Evolutionary conservation across 2,888 invertebrate species (phyloP).

Genomic region (Brassicogethes aeneus): DNA sequence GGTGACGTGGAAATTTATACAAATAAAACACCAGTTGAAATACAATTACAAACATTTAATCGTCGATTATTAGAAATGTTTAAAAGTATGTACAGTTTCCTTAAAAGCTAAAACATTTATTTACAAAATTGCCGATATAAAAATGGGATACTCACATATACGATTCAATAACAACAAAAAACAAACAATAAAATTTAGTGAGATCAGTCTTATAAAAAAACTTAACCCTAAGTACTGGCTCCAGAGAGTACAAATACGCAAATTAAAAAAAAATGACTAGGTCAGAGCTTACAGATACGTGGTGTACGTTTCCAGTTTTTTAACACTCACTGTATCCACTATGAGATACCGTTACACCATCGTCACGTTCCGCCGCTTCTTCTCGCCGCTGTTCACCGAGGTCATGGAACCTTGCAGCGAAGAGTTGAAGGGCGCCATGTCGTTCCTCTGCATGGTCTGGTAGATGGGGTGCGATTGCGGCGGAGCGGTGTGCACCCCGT

Average conservation of each 20-base stretch:
- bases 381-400: slow-evolving; percentile 48
- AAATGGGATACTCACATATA: neutral
- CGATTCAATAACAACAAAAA: slow-evolving; percentile 2
- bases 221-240: slow-evolving; percentile 21
- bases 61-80: neutral
- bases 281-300: slow-evolving; percentile 11
- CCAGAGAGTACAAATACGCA: slow-evolving; percentile 8
- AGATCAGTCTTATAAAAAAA: slow-evolving; percentile 22
- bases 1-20: no score
- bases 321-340: slow-evolving; percentile 26
- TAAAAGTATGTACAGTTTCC: neutral
- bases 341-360: slow-evolving; percentile 47
- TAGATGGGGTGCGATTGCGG: slow-evolving; percentile 33
- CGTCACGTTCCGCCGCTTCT: slow-evolving; percentile 50
- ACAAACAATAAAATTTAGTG: slow-evolving; percentile 8
- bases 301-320: slow-evolving; percentile 24
- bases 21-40: neutral
- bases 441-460: slow-evolving; percentile 39
- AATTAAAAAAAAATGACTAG: neutral
- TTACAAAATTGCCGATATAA: neutral
- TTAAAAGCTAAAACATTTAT: neutral
- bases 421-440: slow-evolving; percentile 41
- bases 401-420: slow-evolving; percentile 48
- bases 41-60: neutral
- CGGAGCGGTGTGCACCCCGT: slow-evolving; percentile 38